Evolutionary conservation across 1,140 invertebrate genomes (phyloP).

Genomic region (Drosophila ohnishii): DNA sequence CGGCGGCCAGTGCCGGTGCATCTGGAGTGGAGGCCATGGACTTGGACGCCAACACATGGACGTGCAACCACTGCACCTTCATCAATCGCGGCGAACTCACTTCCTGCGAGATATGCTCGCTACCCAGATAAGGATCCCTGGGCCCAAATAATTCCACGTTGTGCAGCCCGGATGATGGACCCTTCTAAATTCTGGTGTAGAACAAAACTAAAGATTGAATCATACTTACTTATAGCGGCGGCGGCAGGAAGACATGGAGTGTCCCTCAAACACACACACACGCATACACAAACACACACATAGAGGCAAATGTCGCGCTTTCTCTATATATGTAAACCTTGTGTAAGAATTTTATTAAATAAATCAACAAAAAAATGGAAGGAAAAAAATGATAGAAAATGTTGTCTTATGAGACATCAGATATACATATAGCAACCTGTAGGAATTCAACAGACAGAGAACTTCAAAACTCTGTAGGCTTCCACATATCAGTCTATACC

Average conservation of each 20-base stretch:
- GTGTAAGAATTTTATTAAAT: conserved; percentile 75
- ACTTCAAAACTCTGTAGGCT: conserved; percentile 1
- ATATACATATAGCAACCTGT: conserved; percentile 4
- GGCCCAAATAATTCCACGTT: conserved; percentile 25
- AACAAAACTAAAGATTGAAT: conserved; percentile 75
- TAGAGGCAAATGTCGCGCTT: conserved; percentile 33
- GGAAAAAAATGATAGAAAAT: not conserved
- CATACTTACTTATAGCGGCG: conserved; percentile 62
- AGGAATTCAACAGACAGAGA: not conserved
- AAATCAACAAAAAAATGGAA: conserved; percentile 32
- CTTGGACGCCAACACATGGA: conserved; percentile 87
- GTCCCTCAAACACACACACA: conserved; percentile 24
- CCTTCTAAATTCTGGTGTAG: conserved; percentile 68
- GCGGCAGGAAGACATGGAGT: conserved; percentile 36
- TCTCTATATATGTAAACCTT: conserved; percentile 64
- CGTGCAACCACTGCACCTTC: conserved; percentile 96
- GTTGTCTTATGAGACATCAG: too few relatives aligned
- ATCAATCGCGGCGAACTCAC: conserved; percentile 90
- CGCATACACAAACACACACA: conserved; percentile 17
- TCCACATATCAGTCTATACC: conserved; percentile 5
- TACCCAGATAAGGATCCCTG: conserved; percentile 87
- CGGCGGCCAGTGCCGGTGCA: conserved; percentile 45
- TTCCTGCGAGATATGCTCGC: conserved; percentile 95
- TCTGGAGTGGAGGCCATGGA: conserved; percentile 61
- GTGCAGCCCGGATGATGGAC: conserved; percentile 41